Evolutionary conservation across 2,888 invertebrate species (phyloP).

Genomic region (Zele albiditarsus): DNA sequence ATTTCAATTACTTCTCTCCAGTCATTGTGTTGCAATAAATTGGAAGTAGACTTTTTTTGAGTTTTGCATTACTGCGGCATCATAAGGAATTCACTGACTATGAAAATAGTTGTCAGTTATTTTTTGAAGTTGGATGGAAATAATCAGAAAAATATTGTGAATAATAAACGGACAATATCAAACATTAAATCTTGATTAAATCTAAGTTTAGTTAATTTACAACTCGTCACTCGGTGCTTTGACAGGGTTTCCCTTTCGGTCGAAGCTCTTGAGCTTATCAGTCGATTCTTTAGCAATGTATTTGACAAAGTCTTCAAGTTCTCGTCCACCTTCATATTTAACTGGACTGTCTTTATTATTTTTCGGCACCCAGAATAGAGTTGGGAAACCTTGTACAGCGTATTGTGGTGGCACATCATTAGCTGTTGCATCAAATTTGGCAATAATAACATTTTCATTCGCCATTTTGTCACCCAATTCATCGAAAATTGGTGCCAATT

Average conservation of each 20-base stretch:
- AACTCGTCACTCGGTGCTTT: conserved; percentile 76
- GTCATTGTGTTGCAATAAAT: not conserved
- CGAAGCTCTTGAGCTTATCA: conserved; percentile 88
- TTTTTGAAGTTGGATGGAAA: not conserved
- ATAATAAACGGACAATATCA: not conserved
- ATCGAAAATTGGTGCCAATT: conserved; percentile 93
- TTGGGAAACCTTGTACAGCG: conserved; percentile 98
- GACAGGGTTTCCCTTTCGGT: conserved; percentile 85
- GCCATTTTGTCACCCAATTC: conserved; percentile 92
- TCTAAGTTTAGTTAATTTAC: conserved; percentile 69
- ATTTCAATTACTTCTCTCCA: not conserved
- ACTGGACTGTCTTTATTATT: conserved; percentile 84
- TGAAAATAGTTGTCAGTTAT: not conserved
- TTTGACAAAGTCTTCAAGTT: conserved; percentile 93
- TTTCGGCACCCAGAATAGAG: conserved; percentile 95
- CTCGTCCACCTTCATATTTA: conserved; percentile 94
- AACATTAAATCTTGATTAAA: not conserved
- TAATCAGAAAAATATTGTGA: not conserved
- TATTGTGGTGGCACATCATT: conserved; percentile 95
- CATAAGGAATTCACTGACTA: not conserved
- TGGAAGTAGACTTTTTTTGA: not conserved
- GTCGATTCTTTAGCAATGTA: conserved; percentile 95
- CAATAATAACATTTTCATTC: conserved; percentile 90
- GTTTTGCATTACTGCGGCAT: not conserved
- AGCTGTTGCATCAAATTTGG: conserved; percentile 98